phyloP scores from a whole-genome alignment of 2,113 vertebrate species.

The Hyperopisus bebe region DNA sequence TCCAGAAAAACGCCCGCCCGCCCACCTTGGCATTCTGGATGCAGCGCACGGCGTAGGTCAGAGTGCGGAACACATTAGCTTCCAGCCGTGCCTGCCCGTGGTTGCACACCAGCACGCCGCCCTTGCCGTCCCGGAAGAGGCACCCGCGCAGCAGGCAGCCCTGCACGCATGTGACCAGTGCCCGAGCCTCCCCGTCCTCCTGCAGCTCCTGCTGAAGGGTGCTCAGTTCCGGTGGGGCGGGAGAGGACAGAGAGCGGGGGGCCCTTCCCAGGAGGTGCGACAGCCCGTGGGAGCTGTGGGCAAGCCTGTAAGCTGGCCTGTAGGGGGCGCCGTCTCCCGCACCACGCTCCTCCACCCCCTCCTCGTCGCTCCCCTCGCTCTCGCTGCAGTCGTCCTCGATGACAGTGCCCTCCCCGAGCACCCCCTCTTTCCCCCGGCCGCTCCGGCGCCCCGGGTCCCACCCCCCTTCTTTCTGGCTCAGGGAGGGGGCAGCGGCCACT shows the following conservation, averaged over 20 bases:
- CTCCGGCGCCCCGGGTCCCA: conserved; percentile 33
- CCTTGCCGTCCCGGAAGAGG: conserved; percentile 77
- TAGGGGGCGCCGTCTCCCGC: neutral
- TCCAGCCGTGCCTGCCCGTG: conserved; percentile 73
- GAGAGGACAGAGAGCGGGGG: conserved; percentile 51
- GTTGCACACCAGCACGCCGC: conserved; percentile 73
- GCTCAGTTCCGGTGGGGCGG: conserved; percentile 59
- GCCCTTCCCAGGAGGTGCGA: conserved; percentile 60
- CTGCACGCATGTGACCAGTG: conserved; percentile 59
- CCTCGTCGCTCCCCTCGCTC: conserved; percentile 56
- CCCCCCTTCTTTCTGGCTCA: conserved; percentile 37
- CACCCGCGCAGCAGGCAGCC: conserved; percentile 74
- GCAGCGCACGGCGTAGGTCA: conserved; percentile 72
- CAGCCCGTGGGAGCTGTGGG: conserved; percentile 64
- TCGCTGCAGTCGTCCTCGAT: conserved; percentile 64
- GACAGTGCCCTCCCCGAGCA: conserved; percentile 44
- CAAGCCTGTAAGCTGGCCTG: conserved; percentile 47
- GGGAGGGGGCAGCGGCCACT: conserved; percentile 39
- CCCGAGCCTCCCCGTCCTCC: conserved; percentile 69
- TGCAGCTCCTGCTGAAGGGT: conserved; percentile 75
- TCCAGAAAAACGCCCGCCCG: conserved; percentile 4
- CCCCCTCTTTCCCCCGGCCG: conserved; percentile 39
- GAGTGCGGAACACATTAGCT: conserved; percentile 70
- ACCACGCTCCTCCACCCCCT: conserved; percentile 51
- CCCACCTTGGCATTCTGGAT: conserved; percentile 77